Percentiles rank a stretch among this genome's conserved stretches.
Conservation (phyloP, 2,113 vertebrate species). For the Neogale vison region DNA sequence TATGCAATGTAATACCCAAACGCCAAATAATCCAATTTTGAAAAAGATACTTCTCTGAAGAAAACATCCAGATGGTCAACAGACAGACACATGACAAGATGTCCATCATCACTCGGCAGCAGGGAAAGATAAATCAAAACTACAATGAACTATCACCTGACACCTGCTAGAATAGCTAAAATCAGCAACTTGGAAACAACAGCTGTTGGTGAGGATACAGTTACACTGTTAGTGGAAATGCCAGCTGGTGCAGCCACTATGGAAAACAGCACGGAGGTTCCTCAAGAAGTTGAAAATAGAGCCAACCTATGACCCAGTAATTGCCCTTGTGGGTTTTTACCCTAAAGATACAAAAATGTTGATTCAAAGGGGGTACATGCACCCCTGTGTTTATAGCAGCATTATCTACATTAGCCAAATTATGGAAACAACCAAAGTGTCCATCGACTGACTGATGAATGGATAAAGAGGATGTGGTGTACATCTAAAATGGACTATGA, state of each 20-base stretch:
- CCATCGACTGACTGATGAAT: no score
- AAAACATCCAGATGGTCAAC: background rate
- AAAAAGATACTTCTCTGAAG: background rate
- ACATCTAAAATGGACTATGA: no score
- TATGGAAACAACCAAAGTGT: no score
- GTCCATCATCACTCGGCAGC: background rate
- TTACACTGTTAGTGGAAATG: background rate
- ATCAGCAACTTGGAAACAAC: background rate
- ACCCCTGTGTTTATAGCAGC: no score
- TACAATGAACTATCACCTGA: background rate
- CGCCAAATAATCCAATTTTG: background rate
- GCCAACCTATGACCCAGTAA: background rate
- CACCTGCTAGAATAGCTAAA: background rate
- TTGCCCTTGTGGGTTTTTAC: no score
- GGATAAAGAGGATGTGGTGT: no score
- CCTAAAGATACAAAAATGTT: no score
- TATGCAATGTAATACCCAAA: background rate
- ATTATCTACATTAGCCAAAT: no score
- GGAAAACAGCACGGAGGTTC: background rate
- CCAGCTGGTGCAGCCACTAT: background rate
- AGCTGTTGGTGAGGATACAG: background rate
- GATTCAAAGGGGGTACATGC: no score
- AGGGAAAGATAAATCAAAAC: background rate
- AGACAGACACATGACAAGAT: background rate
- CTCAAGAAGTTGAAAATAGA: background rate